Percentiles rank a stretch among this genome's conserved stretches.
Evolutionary conservation across 2,797 vertebrate genomes (phyloP).

Genomic region (Fringilla coelebs): DNA sequence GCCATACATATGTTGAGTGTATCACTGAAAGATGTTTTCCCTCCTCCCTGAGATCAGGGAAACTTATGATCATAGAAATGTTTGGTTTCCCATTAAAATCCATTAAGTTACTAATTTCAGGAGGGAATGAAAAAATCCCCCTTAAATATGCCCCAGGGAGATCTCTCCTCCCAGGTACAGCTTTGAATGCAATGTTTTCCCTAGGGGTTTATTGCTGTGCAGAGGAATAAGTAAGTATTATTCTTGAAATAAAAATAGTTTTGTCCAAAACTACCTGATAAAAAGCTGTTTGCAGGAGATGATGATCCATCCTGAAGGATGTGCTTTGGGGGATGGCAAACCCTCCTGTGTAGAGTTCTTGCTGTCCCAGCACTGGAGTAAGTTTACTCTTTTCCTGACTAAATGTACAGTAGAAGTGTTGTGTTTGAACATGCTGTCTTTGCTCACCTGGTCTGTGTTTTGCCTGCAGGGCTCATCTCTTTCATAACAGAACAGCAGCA

Average conservation of each 20-base stretch:
- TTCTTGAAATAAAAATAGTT: background rate
- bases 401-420: background rate
- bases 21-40: background rate
- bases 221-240: background rate
- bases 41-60: background rate
- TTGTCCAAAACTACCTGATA: background rate
- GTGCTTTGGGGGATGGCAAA: background rate
- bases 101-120: background rate
- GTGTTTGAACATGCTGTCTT: constrained; percentile 4
- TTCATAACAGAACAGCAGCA: background rate
- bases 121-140: background rate
- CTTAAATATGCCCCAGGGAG: background rate
- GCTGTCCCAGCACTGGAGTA: background rate
- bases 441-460: background rate
- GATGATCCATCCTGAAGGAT: background rate
- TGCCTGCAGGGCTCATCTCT: background rate
- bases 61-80: background rate
- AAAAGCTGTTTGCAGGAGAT: background rate
- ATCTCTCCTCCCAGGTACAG: background rate
- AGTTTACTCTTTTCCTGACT: background rate
- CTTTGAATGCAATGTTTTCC: background rate
- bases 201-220: background rate
- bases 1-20: background rate
- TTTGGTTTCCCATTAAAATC: background rate
- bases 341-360: background rate